Percentiles rank a stretch among this genome's conserved stretches.
Conservation (phyloP, 2,113 vertebrate genomes). For the Pristiophorus japonicus region DNA sequence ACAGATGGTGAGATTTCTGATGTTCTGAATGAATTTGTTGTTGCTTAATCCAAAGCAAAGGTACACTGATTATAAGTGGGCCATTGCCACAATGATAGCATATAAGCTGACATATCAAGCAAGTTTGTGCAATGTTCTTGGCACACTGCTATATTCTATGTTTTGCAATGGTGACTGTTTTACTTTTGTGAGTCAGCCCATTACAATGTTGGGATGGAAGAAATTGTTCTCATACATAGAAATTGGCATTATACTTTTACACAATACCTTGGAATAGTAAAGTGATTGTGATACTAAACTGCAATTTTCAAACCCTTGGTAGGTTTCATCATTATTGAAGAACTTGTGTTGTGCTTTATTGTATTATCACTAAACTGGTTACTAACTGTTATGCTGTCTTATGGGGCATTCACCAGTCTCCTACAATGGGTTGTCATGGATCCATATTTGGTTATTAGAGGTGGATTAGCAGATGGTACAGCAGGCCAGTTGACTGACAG, state of each 20-base stretch:
- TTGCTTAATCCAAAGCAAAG: conserved; percentile 10
- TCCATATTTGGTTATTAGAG: neutral
- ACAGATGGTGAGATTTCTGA: neutral
- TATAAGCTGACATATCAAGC: neutral
- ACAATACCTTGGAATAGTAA: neutral
- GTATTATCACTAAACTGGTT: neutral
- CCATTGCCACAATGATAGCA: neutral
- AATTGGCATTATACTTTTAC: neutral
- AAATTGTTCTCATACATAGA: neutral
- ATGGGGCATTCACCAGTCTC: neutral
- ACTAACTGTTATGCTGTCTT: neutral
- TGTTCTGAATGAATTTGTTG: neutral
- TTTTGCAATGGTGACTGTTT: neutral
- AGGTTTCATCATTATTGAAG: neutral
- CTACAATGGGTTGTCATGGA: neutral
- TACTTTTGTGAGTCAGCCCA: neutral
- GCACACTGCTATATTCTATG: neutral
- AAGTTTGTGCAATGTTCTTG: neutral
- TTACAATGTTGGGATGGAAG: neutral
- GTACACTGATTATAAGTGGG: neutral
- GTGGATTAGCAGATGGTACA: neutral
- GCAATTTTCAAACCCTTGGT: neutral
- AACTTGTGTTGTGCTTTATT: neutral
- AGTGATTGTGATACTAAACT: too few relatives aligned
- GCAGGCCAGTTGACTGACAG: neutral